Evolutionary conservation across 2,797 vertebrate genomes (phyloP).

Genomic region (Pseudochirops cupreus): DNA sequence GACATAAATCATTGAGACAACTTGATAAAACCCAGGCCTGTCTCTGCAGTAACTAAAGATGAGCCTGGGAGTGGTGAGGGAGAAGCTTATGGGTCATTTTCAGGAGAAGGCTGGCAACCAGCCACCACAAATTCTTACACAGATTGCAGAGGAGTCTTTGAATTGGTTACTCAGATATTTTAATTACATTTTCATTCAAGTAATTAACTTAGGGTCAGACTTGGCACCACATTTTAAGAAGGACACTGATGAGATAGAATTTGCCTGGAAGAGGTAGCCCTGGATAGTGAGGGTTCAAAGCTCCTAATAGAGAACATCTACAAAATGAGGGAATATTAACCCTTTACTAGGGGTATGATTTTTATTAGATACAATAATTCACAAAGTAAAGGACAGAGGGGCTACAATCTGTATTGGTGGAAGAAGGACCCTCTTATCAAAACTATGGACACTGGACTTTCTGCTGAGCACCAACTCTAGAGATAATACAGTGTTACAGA

Average conservation of each 20-base stretch:
- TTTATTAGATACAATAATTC: no score
- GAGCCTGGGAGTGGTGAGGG: not conserved
- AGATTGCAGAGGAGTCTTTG: not conserved
- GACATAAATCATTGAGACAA: not conserved
- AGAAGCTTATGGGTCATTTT: not conserved
- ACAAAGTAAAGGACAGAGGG: not conserved
- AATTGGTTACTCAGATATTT: not conserved
- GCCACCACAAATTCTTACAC: not conserved
- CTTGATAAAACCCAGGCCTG: not conserved
- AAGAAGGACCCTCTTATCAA: not conserved
- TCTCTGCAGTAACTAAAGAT: not conserved
- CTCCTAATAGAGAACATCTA: not conserved
- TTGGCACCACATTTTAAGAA: not conserved
- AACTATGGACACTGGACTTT: not conserved
- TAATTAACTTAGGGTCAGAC: not conserved
- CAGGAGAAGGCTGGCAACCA: not conserved
- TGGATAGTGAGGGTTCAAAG: not conserved
- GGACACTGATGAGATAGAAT: not conserved
- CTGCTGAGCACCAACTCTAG: not conserved
- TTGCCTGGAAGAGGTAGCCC: not conserved
- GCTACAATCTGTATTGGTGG: not conserved
- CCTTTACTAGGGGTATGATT: not conserved
- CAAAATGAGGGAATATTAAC: not conserved
- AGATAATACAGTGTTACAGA: not conserved
- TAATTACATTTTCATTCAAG: not conserved